Base-by-base conservation (phyloP, 1,140 invertebrate species). In the Wasmannia auropunctata region DNA sequence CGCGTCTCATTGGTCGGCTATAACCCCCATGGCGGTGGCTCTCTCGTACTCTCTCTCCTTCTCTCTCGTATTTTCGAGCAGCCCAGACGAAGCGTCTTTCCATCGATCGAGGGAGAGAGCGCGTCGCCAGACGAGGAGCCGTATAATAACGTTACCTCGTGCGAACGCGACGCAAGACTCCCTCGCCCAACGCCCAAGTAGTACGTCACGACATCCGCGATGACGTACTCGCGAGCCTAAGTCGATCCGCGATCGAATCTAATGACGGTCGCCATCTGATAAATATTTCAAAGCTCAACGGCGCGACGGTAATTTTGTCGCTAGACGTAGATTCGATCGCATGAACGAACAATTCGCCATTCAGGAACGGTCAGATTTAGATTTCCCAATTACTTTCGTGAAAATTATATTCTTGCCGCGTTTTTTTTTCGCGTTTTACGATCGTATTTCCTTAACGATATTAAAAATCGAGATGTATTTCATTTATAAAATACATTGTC, bases 21-120 rank as follows among this genome's bases (percentile, higher is more conserved):
- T 62, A 49, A 46, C 80, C 67, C 62, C 80, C 49, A 46, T 70
- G 80, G 54, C 40, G 80, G 40, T 75, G 14, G 54, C 56, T 84
- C 69, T 79, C 58, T 77, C 56, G 19, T 60, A 46, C 40, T 43
- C 62, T 65, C 34, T 58, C 51, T 58, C 51, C 7, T 37, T 43
- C 37, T 67, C 63, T 67, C 63, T 43, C 40, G 40, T 62, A 60
- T 84, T 84, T 84, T 84, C 80, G 67, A 84, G 80, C 51, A 84
- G 40, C 67, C 65, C 69, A 72, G 80, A 74, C 79, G 79, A 81
- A 70, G 79, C 80, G 80, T 84, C 80, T 84, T 84, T 84, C 54
- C 80, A 84, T 84, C 80, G 80, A 84, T 84, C 80, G 67, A 84
- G 60, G 80, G 25, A 31, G 51, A 74, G 51, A 46, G 67, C 37